Evolutionary conservation across 2,888 invertebrate species (phyloP).

Genomic region (Lepidocyrtoides sp.): DNA sequence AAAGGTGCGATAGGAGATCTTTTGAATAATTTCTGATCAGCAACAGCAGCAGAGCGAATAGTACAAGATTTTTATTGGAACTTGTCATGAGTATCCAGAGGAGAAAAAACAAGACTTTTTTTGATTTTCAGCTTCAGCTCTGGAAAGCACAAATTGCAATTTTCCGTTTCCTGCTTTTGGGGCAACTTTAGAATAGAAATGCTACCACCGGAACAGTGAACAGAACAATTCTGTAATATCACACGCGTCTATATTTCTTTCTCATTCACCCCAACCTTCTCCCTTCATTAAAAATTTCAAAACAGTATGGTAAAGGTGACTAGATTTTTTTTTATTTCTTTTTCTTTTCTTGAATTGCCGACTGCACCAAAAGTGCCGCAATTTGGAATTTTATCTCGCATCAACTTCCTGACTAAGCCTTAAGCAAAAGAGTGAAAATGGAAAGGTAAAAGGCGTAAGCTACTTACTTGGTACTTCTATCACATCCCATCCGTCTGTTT

Average conservation of each 20-base stretch:
- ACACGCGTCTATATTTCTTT: too few relatives aligned
- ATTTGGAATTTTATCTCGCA: background rate
- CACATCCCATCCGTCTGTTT: constrained; percentile 13
- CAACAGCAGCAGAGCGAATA: too few relatives aligned
- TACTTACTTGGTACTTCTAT: constrained; percentile 12
- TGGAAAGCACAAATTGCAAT: constrained; percentile 33
- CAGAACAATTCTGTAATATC: background rate
- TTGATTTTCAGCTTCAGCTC: too few relatives aligned
- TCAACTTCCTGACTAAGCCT: background rate
- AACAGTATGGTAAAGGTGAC: background rate
- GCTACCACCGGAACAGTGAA: too few relatives aligned
- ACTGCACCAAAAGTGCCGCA: background rate
- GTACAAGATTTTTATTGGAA: constrained; percentile 49
- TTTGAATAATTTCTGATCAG: constrained; percentile 58
- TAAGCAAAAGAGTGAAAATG: background rate
- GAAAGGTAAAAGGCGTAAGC: background rate
- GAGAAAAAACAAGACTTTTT: background rate
- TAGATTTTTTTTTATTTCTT: background rate
- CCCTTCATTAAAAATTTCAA: constrained; percentile 15
- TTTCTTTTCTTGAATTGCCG: constrained; percentile 3
- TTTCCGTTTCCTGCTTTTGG: constrained; percentile 34
- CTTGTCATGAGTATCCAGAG: constrained; percentile 24
- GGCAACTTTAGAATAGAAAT: constrained; percentile 29
- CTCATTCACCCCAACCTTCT: background rate
- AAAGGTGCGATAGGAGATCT: constrained; percentile 34